Conservation (phyloP, 2,888 invertebrate species). For the Lamellibrachia columna region DNA sequence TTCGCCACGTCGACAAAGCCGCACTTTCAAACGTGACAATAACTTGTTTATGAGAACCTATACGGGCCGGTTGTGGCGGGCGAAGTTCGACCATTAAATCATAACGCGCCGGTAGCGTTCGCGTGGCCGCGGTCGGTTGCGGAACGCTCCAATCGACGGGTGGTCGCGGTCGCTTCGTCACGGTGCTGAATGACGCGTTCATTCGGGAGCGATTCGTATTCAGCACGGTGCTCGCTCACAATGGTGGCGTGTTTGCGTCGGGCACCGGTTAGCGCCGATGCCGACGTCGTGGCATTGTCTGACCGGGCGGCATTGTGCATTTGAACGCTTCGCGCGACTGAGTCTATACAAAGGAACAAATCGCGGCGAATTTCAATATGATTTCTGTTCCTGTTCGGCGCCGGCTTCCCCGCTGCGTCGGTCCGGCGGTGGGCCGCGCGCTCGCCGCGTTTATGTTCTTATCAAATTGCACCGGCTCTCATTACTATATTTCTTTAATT, state of each 20-base stretch:
- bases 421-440: background rate
- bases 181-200: background rate
- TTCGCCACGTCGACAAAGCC: background rate
- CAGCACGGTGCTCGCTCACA: background rate
- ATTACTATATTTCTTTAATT: slow-evolving; percentile 3
- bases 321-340: background rate
- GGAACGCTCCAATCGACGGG: background rate
- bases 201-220: slow-evolving; percentile 1
- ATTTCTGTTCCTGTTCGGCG: background rate
- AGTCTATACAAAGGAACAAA: slow-evolving; percentile 3
- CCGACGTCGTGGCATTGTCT: background rate
- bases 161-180: background rate
- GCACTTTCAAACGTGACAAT: background rate
- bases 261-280: background rate
- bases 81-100: slow-evolving; percentile 16
- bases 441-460: background rate
- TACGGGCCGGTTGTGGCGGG: background rate
- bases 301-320: background rate
- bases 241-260: background rate
- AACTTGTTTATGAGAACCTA: background rate
- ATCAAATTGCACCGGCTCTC: background rate
- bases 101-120: background rate
- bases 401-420: background rate
- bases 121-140: background rate
- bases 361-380: slow-evolving; percentile 12